These are phyloP conservation scores for Pluvianellus socialis DNA, from an alignment of 2,113 vertebrate genomes.

Conservation along the genomic window DNA sequence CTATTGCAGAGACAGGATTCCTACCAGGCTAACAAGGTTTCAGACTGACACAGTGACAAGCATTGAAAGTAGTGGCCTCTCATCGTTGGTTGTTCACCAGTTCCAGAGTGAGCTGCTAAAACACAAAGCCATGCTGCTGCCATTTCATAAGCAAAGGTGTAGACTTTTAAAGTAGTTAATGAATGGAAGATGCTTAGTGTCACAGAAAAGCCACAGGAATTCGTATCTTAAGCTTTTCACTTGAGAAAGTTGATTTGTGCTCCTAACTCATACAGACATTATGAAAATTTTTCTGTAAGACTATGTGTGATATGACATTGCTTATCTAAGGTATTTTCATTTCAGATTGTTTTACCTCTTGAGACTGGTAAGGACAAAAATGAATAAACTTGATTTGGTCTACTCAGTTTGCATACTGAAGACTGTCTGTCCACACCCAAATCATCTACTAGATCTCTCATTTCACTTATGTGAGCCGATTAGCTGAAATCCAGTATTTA, in stretches of 20 bases:
- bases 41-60: no score
- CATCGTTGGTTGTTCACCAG: no score
- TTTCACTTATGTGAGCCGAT: neutral
- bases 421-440: neutral
- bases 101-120: no score
- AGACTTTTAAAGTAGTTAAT: neutral
- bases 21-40: no score
- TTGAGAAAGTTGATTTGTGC: neutral
- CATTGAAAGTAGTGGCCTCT: no score
- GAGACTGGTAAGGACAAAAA: neutral
- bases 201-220: neutral
- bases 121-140: no score
- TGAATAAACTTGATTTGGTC: neutral
- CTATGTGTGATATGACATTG: neutral
- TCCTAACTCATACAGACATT: neutral
- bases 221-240: neutral
- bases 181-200: neutral
- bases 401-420: neutral
- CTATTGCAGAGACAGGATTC: no score
- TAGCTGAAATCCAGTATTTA: neutral
- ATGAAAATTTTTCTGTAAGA: neutral
- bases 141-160: neutral
- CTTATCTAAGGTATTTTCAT: neutral
- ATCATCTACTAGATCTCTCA: neutral
- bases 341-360: neutral